Evolutionary conservation across 2,113 vertebrate species (phyloP), one percentile per base, ranked within the genome.

Genomic region (Plestiodon gilberti): DNA sequence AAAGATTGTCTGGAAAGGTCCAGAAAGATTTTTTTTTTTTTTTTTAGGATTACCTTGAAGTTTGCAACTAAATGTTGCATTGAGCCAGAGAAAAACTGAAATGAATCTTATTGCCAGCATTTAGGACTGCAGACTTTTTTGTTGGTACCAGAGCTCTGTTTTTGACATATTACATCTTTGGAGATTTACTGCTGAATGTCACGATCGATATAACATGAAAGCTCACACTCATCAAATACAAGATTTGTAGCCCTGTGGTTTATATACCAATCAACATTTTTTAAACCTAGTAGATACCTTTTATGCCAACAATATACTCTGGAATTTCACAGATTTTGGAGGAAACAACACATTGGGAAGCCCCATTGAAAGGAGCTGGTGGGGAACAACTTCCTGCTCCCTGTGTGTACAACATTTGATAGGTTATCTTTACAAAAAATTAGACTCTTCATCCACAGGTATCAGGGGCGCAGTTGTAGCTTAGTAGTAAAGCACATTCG

Each of bases 121-220:
- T 93, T 83, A 65, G 7, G 1, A 64, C 13, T 3, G 23, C 85
- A 67, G 85, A 67, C 5, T 30, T 62, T 73, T 73, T 15, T 43
- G 20, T 59, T 89, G 86, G 88, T 87, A 82, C 0, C 0, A 88
- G 79, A 35, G 28, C 80, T 82, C 61, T 55, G 64, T 14, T 91
- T 23, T 84, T 86, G 83, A 91, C 83, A 84, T 84, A 77, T 84
- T 79, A 61, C 64, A 79, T 15, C 1, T 4, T 55, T 35, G 70
- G 89, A 78, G 89, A 91, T 40, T 13, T 55, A 82, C 65, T 90
- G 15, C 64, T 83, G 1, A 52, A 87, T 82, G 84, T 87, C 86
- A 88, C 52, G 10, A 28, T 83, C 33, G 57, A 9, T 55, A 1
- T 25, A 33, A 74, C 8, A 81, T 30, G 73, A 71, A 78, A 35